These are phyloP conservation scores for Leptonema lineaticorne DNA, from an alignment of 1,140 invertebrate genomes.

Conservation along the genomic window DNA sequence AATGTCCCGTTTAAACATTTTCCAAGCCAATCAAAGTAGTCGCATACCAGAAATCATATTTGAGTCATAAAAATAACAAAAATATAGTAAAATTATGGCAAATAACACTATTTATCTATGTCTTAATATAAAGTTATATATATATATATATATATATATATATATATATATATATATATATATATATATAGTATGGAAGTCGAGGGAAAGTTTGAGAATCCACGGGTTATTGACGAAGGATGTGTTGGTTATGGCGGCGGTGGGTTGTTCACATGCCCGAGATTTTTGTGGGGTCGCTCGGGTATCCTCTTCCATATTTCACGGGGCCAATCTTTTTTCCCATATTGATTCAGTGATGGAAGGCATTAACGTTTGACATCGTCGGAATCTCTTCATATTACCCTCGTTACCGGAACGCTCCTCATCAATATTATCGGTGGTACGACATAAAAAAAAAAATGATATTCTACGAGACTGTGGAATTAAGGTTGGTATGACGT, in stretches of 20 bases:
- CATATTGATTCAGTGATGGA: slow-evolving; percentile 18
- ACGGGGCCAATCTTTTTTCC: slow-evolving; percentile 16
- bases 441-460: not conserved
- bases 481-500: not conserved
- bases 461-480: not conserved
- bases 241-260: not conserved
- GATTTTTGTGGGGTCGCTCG: too few relatives aligned
- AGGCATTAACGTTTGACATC: slow-evolving; percentile 17
- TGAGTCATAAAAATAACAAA: too few relatives aligned
- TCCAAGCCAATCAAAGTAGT: too few relatives aligned
- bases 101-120: too few relatives aligned
- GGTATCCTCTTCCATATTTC: slow-evolving; percentile 8
- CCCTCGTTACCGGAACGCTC: slow-evolving; percentile 17
- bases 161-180: too few relatives aligned
- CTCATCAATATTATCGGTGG: slow-evolving; percentile 2
- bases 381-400: slow-evolving; percentile 19
- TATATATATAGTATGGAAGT: too few relatives aligned
- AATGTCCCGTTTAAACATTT: too few relatives aligned
- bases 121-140: too few relatives aligned
- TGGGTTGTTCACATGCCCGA: slow-evolving; percentile 1
- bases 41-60: too few relatives aligned
- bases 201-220: too few relatives aligned
- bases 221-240: not conserved
- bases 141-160: too few relatives aligned
- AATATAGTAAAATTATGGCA: too few relatives aligned